A percentile compares a stretch with the other conserved stretches of the same genome.
Evolutionary conservation across 2,113 vertebrate species (phyloP).

Genomic region (Podarcis raffonei): DNA sequence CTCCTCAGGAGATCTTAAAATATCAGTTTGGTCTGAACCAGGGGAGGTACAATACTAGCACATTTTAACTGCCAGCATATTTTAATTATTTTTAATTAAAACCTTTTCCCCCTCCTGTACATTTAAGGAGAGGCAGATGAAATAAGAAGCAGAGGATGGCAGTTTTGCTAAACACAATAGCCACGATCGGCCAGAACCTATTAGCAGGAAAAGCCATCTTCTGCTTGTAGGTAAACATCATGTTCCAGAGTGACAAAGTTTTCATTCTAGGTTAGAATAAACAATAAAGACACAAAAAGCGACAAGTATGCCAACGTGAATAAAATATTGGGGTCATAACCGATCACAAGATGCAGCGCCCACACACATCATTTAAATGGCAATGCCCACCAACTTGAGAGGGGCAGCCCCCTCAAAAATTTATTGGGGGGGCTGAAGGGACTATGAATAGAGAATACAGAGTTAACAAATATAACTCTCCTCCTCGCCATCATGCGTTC

Average conservation of each 20-base stretch:
- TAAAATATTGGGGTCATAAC: too few relatives aligned
- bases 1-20: too few relatives aligned
- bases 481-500: slow-evolving; percentile 50
- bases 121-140: neutral
- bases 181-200: neutral
- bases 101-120: neutral
- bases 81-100: neutral
- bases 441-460: slow-evolving; percentile 15
- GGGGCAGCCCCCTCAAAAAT: too few relatives aligned
- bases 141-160: neutral
- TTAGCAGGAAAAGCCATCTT: neutral
- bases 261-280: fast-evolving
- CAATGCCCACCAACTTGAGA: too few relatives aligned
- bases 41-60: neutral
- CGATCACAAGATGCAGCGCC: too few relatives aligned
- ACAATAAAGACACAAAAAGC: slow-evolving; percentile 14
- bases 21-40: too few relatives aligned
- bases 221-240: neutral
- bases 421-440: too few relatives aligned
- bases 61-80: neutral
- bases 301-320: too few relatives aligned
- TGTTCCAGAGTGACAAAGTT: slow-evolving; percentile 13
- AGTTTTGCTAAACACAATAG: neutral
- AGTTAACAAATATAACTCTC: slow-evolving; percentile 9
- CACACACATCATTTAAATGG: too few relatives aligned